These are phyloP conservation scores for Acrocephalus scirpaceus DNA, from an alignment of 2,797 vertebrate genomes.

Conservation along the genomic window DNA sequence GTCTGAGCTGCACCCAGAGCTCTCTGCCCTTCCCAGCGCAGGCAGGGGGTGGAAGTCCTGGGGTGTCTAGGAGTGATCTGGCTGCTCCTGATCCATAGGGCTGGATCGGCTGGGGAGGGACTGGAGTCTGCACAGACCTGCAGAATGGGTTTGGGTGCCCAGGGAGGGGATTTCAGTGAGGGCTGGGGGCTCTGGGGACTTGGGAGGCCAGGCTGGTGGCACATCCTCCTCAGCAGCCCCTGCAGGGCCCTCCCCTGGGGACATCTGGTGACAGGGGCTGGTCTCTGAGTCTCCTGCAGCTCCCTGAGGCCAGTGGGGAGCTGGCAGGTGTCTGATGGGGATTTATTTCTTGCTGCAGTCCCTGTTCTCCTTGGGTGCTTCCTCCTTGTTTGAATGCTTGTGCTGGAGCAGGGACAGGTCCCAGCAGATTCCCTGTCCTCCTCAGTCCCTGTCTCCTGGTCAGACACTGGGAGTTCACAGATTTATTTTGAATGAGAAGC, in stretches of 20 bases:
- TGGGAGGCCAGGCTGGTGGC: background rate
- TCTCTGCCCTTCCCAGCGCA: background rate
- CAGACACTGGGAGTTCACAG: background rate
- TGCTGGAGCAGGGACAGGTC: background rate
- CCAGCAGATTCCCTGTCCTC: background rate
- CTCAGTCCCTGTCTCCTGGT: background rate
- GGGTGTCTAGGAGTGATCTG: fast-evolving
- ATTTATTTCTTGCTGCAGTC: background rate
- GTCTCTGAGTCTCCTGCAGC: background rate
- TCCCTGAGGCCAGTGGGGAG: background rate
- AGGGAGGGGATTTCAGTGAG: fast-evolving
- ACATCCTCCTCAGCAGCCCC: fast-evolving
- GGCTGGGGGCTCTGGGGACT: fast-evolving
- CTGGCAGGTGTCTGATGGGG: background rate
- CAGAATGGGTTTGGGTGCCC: too few species aligned
- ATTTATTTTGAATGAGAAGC: background rate
- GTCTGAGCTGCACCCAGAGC: background rate
- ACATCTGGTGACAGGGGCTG: fast-evolving
- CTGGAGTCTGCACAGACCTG: background rate
- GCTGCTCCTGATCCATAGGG: background rate
- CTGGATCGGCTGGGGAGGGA: background rate
- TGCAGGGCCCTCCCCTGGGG: background rate
- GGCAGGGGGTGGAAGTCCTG: background rate
- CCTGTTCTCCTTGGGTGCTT: background rate
- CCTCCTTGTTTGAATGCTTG: background rate